Evolutionary conservation across 2,113 vertebrate species (phyloP).

Genomic region (Typhlomys cinereus): DNA sequence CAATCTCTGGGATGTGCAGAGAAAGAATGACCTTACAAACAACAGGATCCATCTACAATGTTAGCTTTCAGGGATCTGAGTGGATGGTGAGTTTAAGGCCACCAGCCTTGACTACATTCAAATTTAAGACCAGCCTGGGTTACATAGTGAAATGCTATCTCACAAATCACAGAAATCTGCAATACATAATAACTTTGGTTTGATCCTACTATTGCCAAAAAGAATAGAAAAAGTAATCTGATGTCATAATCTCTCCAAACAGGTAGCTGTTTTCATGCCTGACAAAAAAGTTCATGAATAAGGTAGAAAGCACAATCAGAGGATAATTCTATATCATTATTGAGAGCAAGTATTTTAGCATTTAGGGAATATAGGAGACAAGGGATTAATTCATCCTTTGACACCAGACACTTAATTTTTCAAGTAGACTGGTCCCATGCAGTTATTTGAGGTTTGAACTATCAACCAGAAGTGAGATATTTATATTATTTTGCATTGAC

Average conservation of each 20-base stretch:
- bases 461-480: background rate
- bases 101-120: too few relatives aligned
- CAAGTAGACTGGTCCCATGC: background rate
- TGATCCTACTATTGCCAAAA: too few relatives aligned
- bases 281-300: background rate
- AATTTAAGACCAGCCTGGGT: background rate
- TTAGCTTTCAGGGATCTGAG: background rate
- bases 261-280: too few relatives aligned
- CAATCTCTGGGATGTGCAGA: background rate
- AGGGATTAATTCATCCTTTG: background rate
- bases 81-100: too few relatives aligned
- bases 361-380: background rate
- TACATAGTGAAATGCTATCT: background rate
- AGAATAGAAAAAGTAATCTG: background rate
- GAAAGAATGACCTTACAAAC: background rate
- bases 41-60: background rate
- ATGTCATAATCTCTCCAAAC: background rate
- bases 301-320: background rate
- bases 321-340: background rate
- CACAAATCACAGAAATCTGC: background rate
- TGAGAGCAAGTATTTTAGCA: background rate
- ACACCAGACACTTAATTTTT: background rate
- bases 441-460: background rate
- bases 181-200: background rate
- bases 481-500: slow-evolving; percentile 12